Conservation (phyloP, 2,888 invertebrate genomes). For the Himalopsyche japonica region DNA sequence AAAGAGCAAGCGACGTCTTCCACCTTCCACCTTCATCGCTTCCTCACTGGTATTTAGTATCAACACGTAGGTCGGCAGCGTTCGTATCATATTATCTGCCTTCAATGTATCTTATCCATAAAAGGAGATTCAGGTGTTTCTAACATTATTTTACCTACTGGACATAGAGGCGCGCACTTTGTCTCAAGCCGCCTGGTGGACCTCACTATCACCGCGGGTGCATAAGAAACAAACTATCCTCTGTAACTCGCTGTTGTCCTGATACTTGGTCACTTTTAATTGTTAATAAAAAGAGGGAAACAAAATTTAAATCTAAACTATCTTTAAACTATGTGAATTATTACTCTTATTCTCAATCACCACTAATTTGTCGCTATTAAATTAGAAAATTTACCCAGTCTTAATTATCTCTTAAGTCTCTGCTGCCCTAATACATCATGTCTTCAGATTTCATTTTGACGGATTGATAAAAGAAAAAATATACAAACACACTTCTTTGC, state of each 20-base stretch:
- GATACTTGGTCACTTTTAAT: background rate
- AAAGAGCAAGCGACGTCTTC: background rate
- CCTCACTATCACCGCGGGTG: background rate
- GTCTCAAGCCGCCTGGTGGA: constrained; percentile 5
- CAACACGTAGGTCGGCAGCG: background rate
- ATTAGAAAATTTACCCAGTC: too few relatives aligned
- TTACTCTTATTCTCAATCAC: too few relatives aligned
- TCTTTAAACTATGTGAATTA: too few relatives aligned
- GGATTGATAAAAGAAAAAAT: too few relatives aligned
- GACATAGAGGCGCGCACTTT: constrained; percentile 11
- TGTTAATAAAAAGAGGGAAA: background rate
- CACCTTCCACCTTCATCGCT: background rate
- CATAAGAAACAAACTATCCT: background rate
- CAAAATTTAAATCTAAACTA: too few relatives aligned
- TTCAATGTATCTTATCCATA: constrained; percentile 12
- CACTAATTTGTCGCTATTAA: too few relatives aligned
- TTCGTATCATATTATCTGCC: background rate
- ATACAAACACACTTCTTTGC: too few relatives aligned
- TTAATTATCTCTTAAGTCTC: too few relatives aligned
- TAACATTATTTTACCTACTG: constrained; percentile 22
- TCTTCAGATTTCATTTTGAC: too few relatives aligned
- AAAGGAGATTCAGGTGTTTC: constrained; percentile 24
- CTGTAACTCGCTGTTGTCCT: background rate
- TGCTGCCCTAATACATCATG: too few relatives aligned
- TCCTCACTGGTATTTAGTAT: background rate